phyloP scores from a whole-genome alignment of 2,797 vertebrate species.

The Thunnus albacares region DNA sequence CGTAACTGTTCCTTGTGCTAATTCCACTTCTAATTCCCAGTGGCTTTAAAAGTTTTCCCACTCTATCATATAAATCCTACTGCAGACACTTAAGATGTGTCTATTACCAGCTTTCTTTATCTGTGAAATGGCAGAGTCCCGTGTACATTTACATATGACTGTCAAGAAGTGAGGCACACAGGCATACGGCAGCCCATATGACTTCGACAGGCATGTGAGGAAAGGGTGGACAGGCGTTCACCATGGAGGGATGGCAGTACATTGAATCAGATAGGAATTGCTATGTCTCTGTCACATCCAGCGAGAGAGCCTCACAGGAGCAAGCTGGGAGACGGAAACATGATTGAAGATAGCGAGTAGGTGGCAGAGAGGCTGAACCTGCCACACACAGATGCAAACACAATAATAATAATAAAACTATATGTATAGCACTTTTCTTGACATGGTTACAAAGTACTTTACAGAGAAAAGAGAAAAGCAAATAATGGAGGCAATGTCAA shows the following conservation, averaged over 20 bases:
- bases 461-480: too few species aligned
- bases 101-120: constrained; percentile 48
- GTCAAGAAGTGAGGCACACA: constrained; percentile 23
- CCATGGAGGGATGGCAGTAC: neutral
- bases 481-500: too few species aligned
- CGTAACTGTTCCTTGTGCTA: neutral
- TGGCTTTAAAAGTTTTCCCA: neutral
- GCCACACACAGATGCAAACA: neutral
- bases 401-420: neutral
- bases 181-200: constrained; percentile 34
- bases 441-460: too few species aligned
- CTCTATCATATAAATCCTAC: constrained; percentile 5
- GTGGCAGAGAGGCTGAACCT: neutral
- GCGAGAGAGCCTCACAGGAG: constrained; percentile 18
- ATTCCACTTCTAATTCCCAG: neutral
- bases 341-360: constrained; percentile 32
- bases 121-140: constrained; percentile 22
- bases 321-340: constrained; percentile 19
- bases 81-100: constrained; percentile 8
- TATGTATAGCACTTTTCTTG: too few species aligned
- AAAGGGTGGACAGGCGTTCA: constrained; percentile 42
- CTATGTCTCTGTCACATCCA: constrained; percentile 49
- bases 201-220: constrained; percentile 26
- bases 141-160: constrained; percentile 47
- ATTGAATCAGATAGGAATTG: constrained; percentile 44